A percentile compares a stretch with the other conserved stretches of the same genome.
Conservation (phyloP, 2,113 vertebrate genomes). For the human region DNA sequence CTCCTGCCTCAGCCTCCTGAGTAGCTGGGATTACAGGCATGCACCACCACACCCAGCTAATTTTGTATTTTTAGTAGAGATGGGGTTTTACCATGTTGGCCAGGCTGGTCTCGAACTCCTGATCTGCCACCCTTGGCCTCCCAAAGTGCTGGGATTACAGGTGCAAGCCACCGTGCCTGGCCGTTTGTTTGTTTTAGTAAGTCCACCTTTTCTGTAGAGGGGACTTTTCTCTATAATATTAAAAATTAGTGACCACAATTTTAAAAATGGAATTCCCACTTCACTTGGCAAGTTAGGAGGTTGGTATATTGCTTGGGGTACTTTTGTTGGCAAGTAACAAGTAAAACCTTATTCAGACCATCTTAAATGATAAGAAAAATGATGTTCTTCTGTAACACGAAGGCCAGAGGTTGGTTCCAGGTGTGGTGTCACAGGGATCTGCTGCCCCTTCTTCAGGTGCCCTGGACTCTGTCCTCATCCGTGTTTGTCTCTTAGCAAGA, state of each 20-base stretch:
- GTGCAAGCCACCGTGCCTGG: too few relatives aligned
- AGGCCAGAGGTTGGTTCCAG: background rate
- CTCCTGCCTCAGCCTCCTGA: too few relatives aligned
- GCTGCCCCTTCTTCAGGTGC: background rate
- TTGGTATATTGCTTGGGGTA: background rate
- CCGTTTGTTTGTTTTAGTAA: background rate
- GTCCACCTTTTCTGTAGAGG: background rate
- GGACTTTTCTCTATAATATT: background rate
- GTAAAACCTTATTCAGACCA: background rate
- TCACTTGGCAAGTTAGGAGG: background rate
- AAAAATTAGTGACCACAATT: background rate
- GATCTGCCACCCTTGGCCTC: too few relatives aligned
- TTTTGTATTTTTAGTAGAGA: too few relatives aligned
- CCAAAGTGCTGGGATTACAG: too few relatives aligned
- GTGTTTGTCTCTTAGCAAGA: background rate
- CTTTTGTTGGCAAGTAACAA: background rate
- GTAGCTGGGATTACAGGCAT: too few relatives aligned
- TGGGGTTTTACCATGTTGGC: too few relatives aligned
- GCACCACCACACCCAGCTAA: too few relatives aligned
- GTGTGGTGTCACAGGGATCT: background rate
- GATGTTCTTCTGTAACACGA: background rate
- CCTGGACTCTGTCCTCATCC: background rate
- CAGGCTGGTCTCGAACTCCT: too few relatives aligned
- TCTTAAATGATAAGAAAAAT: background rate
- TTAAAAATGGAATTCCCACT: background rate